Conservation (phyloP, 2,888 invertebrate genomes). For the Chrysomela aeneicollis region DNA sequence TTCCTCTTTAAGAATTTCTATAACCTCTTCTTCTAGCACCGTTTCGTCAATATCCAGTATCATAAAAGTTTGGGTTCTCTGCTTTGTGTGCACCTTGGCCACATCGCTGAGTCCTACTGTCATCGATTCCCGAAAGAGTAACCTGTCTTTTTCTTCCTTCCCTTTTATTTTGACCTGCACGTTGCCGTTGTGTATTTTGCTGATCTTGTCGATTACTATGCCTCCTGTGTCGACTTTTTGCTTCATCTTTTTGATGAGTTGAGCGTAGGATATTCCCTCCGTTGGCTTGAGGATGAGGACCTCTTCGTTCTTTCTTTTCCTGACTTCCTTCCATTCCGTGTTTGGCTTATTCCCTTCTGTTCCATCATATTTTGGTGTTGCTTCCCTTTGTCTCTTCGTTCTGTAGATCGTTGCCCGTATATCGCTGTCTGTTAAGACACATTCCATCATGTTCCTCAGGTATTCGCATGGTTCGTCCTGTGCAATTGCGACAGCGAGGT, state of each 20-base stretch:
- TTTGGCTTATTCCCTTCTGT: neutral
- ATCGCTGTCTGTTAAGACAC: neutral
- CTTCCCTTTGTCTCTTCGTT: neutral
- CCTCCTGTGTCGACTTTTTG: slow-evolving; percentile 19
- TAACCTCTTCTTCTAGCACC: slow-evolving; percentile 5
- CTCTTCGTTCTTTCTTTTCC: slow-evolving; percentile 10
- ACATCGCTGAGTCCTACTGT: neutral
- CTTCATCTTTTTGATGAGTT: slow-evolving; percentile 19
- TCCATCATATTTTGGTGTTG: neutral
- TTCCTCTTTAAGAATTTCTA: neutral
- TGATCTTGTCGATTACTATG: slow-evolving; percentile 12
- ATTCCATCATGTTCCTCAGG: no score
- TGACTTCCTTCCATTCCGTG: slow-evolving; percentile 4
- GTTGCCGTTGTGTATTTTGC: slow-evolving; percentile 9
- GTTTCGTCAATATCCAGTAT: slow-evolving; percentile 18
- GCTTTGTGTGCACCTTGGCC: slow-evolving; percentile 16
- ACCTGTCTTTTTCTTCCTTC: slow-evolving; percentile 17
- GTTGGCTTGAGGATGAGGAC: slow-evolving; percentile 9
- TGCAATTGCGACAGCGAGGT: no score
- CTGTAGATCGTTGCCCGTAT: neutral
- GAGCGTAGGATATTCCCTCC: slow-evolving; percentile 10
- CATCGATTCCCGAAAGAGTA: slow-evolving; percentile 11
- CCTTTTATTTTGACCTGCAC: slow-evolving; percentile 24
- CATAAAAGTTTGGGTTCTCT: slow-evolving; percentile 17
- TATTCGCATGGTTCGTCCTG: no score